Conservation (phyloP, 2,797 vertebrate genomes). For the Vultur gryphus region DNA sequence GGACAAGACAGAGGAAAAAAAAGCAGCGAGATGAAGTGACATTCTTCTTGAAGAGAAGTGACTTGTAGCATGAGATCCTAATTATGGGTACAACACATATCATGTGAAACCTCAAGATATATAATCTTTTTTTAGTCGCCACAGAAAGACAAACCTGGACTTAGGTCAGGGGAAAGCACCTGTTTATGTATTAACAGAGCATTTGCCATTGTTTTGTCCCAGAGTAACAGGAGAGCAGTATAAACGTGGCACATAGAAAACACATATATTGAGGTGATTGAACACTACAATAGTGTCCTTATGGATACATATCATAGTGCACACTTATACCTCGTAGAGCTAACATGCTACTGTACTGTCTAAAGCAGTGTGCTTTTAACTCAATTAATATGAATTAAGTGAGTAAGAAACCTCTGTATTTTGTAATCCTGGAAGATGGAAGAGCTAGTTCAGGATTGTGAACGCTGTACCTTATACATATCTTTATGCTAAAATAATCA, state of each 20-base stretch:
- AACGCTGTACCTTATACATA: not conserved
- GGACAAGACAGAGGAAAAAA: not conserved
- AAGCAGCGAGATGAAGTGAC: not conserved
- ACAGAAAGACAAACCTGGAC: not conserved
- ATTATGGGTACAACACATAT: accelerated
- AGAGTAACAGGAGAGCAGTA: not conserved
- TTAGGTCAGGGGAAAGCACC: not conserved
- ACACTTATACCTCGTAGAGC: accelerated
- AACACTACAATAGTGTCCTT: not conserved
- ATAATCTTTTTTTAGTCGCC: not conserved
- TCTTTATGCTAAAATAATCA: conserved; percentile 2
- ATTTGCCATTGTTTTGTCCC: not conserved
- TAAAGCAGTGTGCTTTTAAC: not conserved
- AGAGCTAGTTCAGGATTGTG: not conserved
- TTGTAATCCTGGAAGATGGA: not conserved
- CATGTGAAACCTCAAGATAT: not conserved
- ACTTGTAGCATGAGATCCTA: not conserved
- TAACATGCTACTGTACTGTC: not conserved
- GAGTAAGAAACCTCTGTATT: not conserved
- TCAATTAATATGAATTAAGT: not conserved
- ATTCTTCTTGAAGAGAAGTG: not conserved
- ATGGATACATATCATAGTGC: too few species aligned
- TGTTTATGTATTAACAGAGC: not conserved
- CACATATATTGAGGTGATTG: not conserved
- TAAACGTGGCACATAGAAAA: not conserved